Base-by-base conservation (phyloP, 1,140 invertebrate genomes). In the Caenorhabditis inopinata region DNA sequence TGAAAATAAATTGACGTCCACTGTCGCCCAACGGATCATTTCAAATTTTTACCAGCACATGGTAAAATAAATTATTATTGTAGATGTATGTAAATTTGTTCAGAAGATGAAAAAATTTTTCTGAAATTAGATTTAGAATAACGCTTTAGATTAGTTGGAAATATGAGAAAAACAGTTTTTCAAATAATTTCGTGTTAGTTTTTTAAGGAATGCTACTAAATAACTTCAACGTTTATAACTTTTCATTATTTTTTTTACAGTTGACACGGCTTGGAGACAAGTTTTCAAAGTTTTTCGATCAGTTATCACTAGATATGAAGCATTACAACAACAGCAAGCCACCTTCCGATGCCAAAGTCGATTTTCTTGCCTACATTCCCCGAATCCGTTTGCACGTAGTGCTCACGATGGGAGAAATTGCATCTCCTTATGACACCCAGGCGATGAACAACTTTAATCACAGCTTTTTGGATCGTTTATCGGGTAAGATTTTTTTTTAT, bases 301-400 rank as follows among this genome's bases (percentile, higher is more conserved):
- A 82, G 32, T 25, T 85, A n/a, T 29, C 85, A 32, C n/a, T 38
- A 1, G 85, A 85, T 49, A 68, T 83, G 78, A 77, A 78, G 21
- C 85, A 77, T n/a, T 79, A 79, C 23, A 35, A 46, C 27, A 14
- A n/a, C 4, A 42, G 48, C 0, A 75, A 78, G 23, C 23, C 38
- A n/a, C 12, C 38, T 12, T 25, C 35, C 6, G 47, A 78, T 32
- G 32, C 75, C 4, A 77, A 18, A 32, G 49, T 80, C 4, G 53
- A 42, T 35, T 35, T 81, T 42, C 18, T 80, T 9, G 73, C 79
- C 27, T 32, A 45, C 14, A 23, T 83, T 38, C 77, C 84, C 76
- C 76, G 81, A 23, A 68, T 85, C 23, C 38, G 75, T 27, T 74
- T 75, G 21, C 45, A 82, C 49, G 47, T 83, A 2, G 27, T 83